Conservation (phyloP, 1,140 invertebrate genomes). For the Penaeus indicus region DNA sequence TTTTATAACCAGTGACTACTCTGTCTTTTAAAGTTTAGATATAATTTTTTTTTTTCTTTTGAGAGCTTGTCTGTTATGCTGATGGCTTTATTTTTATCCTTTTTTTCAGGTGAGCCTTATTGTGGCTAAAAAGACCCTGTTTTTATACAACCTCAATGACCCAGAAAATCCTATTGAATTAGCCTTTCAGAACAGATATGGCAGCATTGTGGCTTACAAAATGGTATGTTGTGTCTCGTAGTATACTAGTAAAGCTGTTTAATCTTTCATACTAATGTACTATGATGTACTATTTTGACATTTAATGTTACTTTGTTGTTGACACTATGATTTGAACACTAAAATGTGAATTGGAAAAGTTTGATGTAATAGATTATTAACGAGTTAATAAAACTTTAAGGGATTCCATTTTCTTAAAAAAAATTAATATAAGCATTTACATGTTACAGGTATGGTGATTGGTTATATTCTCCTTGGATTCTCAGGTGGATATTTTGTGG, state of each 20-base stretch:
- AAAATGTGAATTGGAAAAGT: neutral
- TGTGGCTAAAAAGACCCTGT: slow-evolving; percentile 89
- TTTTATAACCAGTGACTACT: too few species aligned
- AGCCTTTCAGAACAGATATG: slow-evolving; percentile 96
- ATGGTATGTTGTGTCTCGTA: slow-evolving; percentile 77
- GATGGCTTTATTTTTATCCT: slow-evolving; percentile 67
- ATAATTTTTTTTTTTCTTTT: neutral
- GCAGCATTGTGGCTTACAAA: slow-evolving; percentile 91
- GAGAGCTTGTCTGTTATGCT: slow-evolving; percentile 41
- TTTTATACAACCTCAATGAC: slow-evolving; percentile 90
- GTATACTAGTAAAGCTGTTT: slow-evolving; percentile 57
- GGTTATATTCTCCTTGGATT: slow-evolving; percentile 97
- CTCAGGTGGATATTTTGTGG: slow-evolving; percentile 90
- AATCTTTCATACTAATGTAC: too few species aligned
- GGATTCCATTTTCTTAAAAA: neutral
- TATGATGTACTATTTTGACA: neutral
- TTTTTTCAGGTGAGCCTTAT: slow-evolving; percentile 85
- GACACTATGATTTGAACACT: neutral
- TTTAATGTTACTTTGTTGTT: neutral
- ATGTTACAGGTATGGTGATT: slow-evolving; percentile 85
- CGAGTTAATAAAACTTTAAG: too few species aligned
- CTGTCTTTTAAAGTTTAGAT: neutral
- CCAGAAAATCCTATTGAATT: slow-evolving; percentile 96
- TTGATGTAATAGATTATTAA: too few species aligned
- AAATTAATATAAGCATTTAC: neutral